These are phyloP conservation scores for Callionymus lyra DNA, from an alignment of 2,113 vertebrate genomes.

Conservation along the genomic window DNA sequence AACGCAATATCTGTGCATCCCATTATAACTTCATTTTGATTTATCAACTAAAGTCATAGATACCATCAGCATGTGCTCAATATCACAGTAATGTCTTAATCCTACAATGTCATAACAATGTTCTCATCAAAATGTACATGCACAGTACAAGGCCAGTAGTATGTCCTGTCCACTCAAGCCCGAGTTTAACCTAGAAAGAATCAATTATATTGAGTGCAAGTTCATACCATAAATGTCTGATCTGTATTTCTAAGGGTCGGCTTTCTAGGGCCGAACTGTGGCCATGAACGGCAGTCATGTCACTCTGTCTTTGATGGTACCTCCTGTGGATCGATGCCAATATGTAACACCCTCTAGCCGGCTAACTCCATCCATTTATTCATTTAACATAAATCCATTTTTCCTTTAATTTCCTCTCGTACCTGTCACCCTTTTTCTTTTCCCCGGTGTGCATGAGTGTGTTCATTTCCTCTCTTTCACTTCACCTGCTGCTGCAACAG, in stretches of 20 bases:
- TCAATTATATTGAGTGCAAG: slow-evolving; percentile 9
- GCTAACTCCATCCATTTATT: slow-evolving; percentile 23
- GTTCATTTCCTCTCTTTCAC: slow-evolving; percentile 11
- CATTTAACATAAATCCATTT: slow-evolving; percentile 18
- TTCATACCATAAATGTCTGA: slow-evolving; percentile 22
- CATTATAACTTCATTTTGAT: too few relatives aligned
- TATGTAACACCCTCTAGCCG: slow-evolving; percentile 46
- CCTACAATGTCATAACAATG: too few relatives aligned
- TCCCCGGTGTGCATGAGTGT: slow-evolving; percentile 37
- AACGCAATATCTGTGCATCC: too few relatives aligned
- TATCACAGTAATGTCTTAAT: too few relatives aligned
- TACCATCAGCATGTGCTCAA: too few relatives aligned
- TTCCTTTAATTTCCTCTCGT: background rate
- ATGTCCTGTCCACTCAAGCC: background rate
- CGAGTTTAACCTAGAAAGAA: slow-evolving; percentile 10
- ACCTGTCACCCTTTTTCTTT: slow-evolving; percentile 4
- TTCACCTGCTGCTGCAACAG: background rate
- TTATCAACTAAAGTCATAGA: too few relatives aligned
- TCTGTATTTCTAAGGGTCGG: slow-evolving; percentile 27
- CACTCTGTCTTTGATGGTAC: slow-evolving; percentile 49
- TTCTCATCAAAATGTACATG: too few relatives aligned
- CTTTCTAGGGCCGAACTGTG: slow-evolving; percentile 8
- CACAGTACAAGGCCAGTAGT: too few relatives aligned
- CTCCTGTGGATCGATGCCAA: slow-evolving; percentile 57
- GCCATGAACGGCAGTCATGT: slow-evolving; percentile 61